phyloP scores from a whole-genome alignment of 1,140 invertebrate species.

The Zelostemma sp. region DNA sequence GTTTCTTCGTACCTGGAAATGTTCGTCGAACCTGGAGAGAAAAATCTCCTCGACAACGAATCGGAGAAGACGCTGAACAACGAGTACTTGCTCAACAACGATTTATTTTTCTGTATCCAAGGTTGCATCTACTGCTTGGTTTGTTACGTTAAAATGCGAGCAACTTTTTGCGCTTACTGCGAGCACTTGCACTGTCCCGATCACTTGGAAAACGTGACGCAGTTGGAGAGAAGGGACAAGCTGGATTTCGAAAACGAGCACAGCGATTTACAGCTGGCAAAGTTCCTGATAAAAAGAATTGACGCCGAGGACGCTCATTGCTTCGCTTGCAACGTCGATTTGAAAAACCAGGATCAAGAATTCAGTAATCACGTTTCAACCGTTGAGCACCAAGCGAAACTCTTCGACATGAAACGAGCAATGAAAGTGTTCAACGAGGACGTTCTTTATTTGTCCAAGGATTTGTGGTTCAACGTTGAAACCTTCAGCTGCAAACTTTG shows the following conservation, averaged over 20 bases:
- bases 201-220: not conserved
- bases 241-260: not conserved
- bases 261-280: not conserved
- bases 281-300: not conserved
- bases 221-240: not conserved
- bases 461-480: not conserved
- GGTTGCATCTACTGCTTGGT: not conserved
- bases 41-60: not conserved
- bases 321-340: not conserved
- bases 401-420: not conserved
- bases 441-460: not conserved
- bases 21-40: not conserved
- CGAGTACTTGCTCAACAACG: not conserved
- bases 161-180: not conserved
- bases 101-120: not conserved
- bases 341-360: not conserved
- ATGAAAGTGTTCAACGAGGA: not conserved
- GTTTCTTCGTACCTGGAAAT: not conserved
- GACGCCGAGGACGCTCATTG: not conserved
- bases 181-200: not conserved
- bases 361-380: not conserved
- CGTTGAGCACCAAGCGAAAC: not conserved
- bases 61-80: not conserved
- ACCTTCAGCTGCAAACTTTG: not conserved
- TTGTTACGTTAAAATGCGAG: not conserved